Evolutionary conservation across 1,140 invertebrate species (phyloP).

Genomic region (Leptestheria dahalacensis): DNA sequence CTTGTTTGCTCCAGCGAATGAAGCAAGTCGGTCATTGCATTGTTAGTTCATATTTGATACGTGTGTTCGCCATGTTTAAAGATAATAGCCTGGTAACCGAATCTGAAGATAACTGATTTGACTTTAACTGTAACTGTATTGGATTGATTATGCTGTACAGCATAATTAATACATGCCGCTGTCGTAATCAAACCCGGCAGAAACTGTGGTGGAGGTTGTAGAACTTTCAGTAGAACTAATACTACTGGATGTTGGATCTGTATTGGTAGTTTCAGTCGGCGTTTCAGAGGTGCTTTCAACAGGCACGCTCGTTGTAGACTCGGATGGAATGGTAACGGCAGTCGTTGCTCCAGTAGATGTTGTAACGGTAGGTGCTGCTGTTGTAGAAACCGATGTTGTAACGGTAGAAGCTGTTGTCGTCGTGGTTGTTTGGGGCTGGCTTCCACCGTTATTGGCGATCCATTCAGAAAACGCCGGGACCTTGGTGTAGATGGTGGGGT

Average conservation of each 20-base stretch:
- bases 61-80: too few species aligned
- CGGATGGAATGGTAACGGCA: too few species aligned
- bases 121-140: too few species aligned
- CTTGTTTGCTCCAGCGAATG: too few species aligned
- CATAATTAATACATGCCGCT: too few species aligned
- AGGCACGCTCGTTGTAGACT: background rate
- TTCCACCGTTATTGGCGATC: background rate
- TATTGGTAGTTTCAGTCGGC: background rate
- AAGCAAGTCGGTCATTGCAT: too few species aligned
- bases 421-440: background rate
- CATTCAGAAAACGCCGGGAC: background rate
- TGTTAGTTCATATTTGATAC: too few species aligned
- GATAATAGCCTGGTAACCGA: too few species aligned
- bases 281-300: too few species aligned
- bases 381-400: background rate
- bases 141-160: too few species aligned
- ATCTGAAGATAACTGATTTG: too few species aligned
- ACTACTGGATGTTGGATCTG: background rate
- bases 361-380: background rate
- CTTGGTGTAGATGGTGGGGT: background rate
- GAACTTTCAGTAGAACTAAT: background rate
- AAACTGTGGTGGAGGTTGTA: background rate
- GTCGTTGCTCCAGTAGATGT: background rate
- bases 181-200: too few species aligned
- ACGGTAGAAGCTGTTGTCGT: background rate